A percentile compares a stretch with the other conserved stretches of the same genome.
These are phyloP conservation scores for Lottia gigantea DNA, from an alignment of 2,888 invertebrate genomes.

Conservation along the genomic window DNA sequence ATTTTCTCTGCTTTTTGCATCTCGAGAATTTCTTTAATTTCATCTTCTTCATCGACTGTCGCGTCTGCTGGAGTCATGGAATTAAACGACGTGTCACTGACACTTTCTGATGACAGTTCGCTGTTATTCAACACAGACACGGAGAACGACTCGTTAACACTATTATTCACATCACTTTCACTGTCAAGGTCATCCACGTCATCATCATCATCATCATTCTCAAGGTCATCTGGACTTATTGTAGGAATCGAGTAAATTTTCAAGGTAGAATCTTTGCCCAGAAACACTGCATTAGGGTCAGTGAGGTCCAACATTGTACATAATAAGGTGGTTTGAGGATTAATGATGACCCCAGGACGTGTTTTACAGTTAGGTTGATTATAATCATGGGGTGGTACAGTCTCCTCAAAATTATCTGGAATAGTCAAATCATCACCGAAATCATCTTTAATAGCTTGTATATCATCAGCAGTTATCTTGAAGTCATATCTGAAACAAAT, in stretches of 20 bases:
- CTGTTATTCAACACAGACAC: constrained; percentile 20
- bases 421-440: constrained; percentile 79
- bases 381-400: constrained; percentile 75
- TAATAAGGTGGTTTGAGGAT: constrained; percentile 71
- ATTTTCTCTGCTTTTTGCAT: constrained; percentile 13
- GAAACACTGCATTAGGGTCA: constrained; percentile 75
- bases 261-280: constrained; percentile 44
- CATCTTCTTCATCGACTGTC: constrained; percentile 12
- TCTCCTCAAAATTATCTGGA: constrained; percentile 82
- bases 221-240: not conserved
- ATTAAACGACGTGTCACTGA: not conserved
- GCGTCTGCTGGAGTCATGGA: not conserved
- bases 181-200: constrained; percentile 31
- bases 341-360: constrained; percentile 48
- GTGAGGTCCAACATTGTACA: constrained; percentile 76
- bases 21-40: constrained; percentile 12
- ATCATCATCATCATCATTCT: constrained; percentile 39
- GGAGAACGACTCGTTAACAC: constrained; percentile 27
- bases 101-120: constrained; percentile 10
- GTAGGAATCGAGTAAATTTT: constrained; percentile 21
- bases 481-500: constrained; percentile 76
- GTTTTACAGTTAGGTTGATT: constrained; percentile 25
- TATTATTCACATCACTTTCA: constrained; percentile 5
- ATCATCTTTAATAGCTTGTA: constrained; percentile 74
- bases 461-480: constrained; percentile 81